phyloP scores from a whole-genome alignment of 2,797 vertebrate genomes.

The Siniperca obscura region DNA sequence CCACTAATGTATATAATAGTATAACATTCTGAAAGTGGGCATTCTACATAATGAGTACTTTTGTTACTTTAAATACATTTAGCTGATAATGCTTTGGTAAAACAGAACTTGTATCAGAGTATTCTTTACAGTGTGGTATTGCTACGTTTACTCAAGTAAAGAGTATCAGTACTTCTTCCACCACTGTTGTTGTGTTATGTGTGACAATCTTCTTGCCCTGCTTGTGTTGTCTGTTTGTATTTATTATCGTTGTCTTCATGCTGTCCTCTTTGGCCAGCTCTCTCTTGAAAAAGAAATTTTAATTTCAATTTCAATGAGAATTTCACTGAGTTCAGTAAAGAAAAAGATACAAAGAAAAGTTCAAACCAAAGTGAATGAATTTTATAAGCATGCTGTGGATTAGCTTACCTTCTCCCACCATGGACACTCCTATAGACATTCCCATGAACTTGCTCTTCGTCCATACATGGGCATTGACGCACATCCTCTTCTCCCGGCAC shows the following conservation, averaged over 20 bases:
- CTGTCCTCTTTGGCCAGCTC: not conserved
- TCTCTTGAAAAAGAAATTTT: not conserved
- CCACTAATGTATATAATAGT: no score
- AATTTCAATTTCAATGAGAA: not conserved
- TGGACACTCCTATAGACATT: slow-evolving; percentile 96
- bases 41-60: no score
- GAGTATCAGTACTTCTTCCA: not conserved
- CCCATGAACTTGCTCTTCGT: slow-evolving; percentile 99
- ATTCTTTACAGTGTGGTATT: no score
- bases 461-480: slow-evolving; percentile 92
- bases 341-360: not conserved
- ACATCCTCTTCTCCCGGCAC: slow-evolving; percentile 92
- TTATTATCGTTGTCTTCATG: slow-evolving; percentile 2
- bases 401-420: slow-evolving; percentile 92
- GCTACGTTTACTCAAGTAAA: no score
- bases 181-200: not conserved
- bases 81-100: not conserved
- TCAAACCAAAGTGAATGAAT: not conserved
- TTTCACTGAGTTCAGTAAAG: not conserved
- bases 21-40: no score
- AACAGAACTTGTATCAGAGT: no score
- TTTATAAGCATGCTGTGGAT: not conserved
- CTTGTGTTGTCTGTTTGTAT: not conserved
- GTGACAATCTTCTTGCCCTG: not conserved
- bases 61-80: no score